Base-by-base conservation (phyloP, 2,113 vertebrate species). In the Sciurus niger region DNA sequence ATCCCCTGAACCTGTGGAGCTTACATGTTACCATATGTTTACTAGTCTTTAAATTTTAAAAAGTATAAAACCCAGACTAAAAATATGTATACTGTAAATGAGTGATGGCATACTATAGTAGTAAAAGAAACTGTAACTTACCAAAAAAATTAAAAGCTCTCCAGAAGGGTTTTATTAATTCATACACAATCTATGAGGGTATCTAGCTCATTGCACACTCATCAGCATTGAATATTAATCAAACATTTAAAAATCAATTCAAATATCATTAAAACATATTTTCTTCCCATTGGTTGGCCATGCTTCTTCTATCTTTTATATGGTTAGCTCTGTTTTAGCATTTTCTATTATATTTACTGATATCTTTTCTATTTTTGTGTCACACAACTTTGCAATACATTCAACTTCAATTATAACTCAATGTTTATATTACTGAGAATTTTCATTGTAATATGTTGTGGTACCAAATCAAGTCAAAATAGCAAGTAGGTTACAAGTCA, bases 301-400 rank as follows among this genome's bases (percentile, higher is more conserved):
- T n/a, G 25, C 17, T 53, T 70, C 63, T 68, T 84, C 37, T 40
- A 85, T 37, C 40, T 34, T 89, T 80, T 92, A 73, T 85, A 43
- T 76, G 28, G 2, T 34, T 73, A 74, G 48, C 22, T 83, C 78
- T 86, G 34, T 30, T 60, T 70, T 34, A 58, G n/a, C n/a, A 46
- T 89, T 87, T 87, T 74, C 67, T 79, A 53, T 60, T 96, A 25
- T 80, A 82, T 70, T 53, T 89, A 67, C 11, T 85, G 60, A 68
- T 74, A 17, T 60, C 55, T 48, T 63, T 87, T 13, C 34, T 92
- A n/a, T 60, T 92, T 90, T 78, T 67, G 12, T 85, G 8, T 84
- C 24, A 55, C 3, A 34, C 2, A 79, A 40, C 11, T 95, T 78
- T 92, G 22, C 43, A 58, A 30, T 80, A 84, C 73, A 34, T 51